Percentiles rank a stretch among this genome's conserved stretches.
These are phyloP conservation scores for Silurus glanis DNA, from an alignment of 2,113 vertebrate species.

Conservation along the genomic window DNA sequence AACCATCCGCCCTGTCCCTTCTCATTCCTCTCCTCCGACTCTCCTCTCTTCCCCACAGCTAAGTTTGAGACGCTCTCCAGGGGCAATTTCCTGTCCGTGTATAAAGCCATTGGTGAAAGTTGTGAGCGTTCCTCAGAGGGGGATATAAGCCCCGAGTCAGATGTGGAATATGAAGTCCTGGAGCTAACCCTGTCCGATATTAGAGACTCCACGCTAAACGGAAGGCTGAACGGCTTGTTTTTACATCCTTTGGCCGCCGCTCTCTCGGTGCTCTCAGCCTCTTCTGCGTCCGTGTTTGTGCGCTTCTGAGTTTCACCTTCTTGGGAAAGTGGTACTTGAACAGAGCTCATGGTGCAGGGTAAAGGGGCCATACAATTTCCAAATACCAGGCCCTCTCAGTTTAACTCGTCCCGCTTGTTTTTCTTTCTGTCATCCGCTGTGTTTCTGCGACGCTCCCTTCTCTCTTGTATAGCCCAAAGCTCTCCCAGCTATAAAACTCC, in stretches of 20 bases:
- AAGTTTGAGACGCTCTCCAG: constrained; percentile 48
- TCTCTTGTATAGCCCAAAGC: constrained; percentile 32
- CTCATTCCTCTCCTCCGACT: constrained; percentile 61
- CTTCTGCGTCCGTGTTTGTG: constrained; percentile 57
- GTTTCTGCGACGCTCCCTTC: constrained; percentile 39
- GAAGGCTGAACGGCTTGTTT: constrained; percentile 64
- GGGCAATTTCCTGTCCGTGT: constrained; percentile 43
- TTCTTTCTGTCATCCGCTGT: constrained; percentile 16
- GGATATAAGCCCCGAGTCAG: constrained; percentile 50
- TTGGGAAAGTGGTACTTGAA: constrained; percentile 67
- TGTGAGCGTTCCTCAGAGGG: constrained; percentile 56
- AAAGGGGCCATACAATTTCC: constrained; percentile 78
- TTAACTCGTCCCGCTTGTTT: constrained; percentile 19
- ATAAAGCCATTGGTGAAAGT: constrained; percentile 61
- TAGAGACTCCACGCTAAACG: constrained; percentile 81
- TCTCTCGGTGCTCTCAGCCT: constrained; percentile 56
- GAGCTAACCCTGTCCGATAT: constrained; percentile 67
- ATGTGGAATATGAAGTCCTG: constrained; percentile 50
- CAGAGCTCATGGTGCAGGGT: constrained; percentile 75
- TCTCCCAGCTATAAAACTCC: constrained; percentile 60
- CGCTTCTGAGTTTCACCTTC: constrained; percentile 60
- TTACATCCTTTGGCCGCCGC: constrained; percentile 64
- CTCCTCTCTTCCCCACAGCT: constrained; percentile 54
- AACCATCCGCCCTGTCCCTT: constrained; percentile 64
- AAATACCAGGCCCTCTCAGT: constrained; percentile 41